Conservation (phyloP, 1,140 invertebrate genomes). For the Macrobrachium rosenbergii region DNA sequence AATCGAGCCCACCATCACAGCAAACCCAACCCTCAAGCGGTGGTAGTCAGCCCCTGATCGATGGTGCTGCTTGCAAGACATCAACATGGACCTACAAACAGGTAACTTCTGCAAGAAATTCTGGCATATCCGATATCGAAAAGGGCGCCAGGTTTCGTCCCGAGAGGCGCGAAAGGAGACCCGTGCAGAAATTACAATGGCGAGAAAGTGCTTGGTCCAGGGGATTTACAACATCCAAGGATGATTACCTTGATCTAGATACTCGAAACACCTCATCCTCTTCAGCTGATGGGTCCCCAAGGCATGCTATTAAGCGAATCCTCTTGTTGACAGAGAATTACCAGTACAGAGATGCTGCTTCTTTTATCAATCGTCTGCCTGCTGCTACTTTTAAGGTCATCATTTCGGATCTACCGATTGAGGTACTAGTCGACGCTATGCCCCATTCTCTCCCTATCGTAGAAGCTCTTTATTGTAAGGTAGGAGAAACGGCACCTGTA, state of each 20-base stretch:
- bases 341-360: constrained; percentile 84
- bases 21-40: constrained; percentile 3
- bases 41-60: constrained; percentile 58
- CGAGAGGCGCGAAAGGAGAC: constrained; percentile 59
- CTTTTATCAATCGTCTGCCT: constrained; percentile 81
- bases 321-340: constrained; percentile 82
- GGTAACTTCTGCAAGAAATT: constrained; percentile 45
- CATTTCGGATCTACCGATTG: constrained; percentile 82
- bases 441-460: constrained; percentile 87
- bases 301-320: constrained; percentile 79
- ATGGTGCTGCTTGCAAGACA: constrained; percentile 64
- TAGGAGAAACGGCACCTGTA: constrained; percentile 71
- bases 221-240: constrained; percentile 58
- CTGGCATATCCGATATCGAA: constrained; percentile 54
- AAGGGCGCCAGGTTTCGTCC: constrained; percentile 60
- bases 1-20: constrained; percentile 28
- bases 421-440: constrained; percentile 87
- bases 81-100: constrained; percentile 67
- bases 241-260: constrained; percentile 67
- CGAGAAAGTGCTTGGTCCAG: constrained; percentile 55
- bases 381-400: constrained; percentile 81
- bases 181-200: constrained; percentile 64
- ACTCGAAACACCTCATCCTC: constrained; percentile 72
- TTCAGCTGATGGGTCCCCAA: constrained; percentile 79
- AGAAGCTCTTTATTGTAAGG: constrained; percentile 87